Percentiles rank a stretch among this genome's conserved stretches.
Evolutionary conservation across 2,797 vertebrate species (phyloP).

Genomic region (Furcifer pardalis): DNA sequence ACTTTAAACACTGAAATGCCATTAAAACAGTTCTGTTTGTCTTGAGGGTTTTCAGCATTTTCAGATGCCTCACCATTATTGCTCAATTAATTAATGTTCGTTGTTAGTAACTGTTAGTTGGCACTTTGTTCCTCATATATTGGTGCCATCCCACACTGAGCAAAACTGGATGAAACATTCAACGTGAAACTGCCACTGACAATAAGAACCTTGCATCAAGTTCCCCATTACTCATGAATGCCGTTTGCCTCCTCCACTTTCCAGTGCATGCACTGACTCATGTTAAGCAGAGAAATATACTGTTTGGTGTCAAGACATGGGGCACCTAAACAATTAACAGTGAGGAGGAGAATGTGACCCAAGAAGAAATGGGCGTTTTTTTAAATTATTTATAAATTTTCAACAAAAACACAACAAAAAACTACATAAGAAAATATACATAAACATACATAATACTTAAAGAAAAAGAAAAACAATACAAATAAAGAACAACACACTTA

Average conservation of each 20-base stretch:
- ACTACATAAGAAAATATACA: too few species aligned
- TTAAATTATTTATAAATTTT: too few species aligned
- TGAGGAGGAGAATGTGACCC: too few species aligned
- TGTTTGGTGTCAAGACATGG: too few species aligned
- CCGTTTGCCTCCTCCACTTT: background rate
- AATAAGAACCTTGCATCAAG: background rate
- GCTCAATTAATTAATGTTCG: constrained; percentile 42
- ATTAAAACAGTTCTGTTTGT: constrained; percentile 36
- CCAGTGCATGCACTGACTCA: too few species aligned
- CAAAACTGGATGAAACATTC: background rate
- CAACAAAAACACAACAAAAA: too few species aligned
- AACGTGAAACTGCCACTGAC: background rate
- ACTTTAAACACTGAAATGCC: constrained; percentile 34
- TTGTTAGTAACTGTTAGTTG: constrained; percentile 10
- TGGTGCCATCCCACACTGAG: constrained; percentile 6
- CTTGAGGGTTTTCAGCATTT: constrained; percentile 39
- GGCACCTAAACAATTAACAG: too few species aligned
- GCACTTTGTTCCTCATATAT: background rate
- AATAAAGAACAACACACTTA: too few species aligned
- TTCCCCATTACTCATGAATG: background rate
- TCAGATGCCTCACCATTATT: constrained; percentile 19
- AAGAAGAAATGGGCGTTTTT: too few species aligned
- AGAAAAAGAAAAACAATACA: too few species aligned
- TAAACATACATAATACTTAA: too few species aligned
- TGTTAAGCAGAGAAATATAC: too few species aligned